These are phyloP conservation scores for Pseudococcus longispinus DNA, from an alignment of 2,888 invertebrate species.

Conservation along the genomic window DNA sequence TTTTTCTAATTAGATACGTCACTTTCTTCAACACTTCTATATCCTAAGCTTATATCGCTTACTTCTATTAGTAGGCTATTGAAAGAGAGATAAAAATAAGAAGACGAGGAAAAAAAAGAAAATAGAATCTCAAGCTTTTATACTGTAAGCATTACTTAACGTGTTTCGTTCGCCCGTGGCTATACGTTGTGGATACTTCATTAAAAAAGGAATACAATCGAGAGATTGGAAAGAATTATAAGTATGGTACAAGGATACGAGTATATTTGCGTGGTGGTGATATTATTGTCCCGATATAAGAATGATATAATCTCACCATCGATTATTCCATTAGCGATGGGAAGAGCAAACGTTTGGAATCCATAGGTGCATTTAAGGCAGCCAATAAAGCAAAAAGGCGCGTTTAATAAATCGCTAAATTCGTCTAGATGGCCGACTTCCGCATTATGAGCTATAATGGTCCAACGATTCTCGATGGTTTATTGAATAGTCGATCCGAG, in stretches of 20 bases:
- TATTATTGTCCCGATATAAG: not conserved
- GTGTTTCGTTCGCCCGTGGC: not conserved
- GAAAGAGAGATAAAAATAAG: not conserved
- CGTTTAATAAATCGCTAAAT: not conserved
- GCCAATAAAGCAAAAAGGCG: not conserved
- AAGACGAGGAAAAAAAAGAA: not conserved
- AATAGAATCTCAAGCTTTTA: not conserved
- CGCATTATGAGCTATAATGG: not conserved
- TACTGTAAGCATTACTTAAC: not conserved
- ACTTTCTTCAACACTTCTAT: not conserved
- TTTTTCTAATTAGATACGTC: conserved; percentile 16
- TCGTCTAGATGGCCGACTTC: not conserved
- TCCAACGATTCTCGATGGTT: not conserved
- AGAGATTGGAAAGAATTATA: not conserved
- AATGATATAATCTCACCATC: not conserved
- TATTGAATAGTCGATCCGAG: not conserved
- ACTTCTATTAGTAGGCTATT: not conserved
- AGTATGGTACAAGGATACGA: not conserved
- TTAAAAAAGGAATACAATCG: conserved; percentile 5
- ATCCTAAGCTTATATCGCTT: not conserved
- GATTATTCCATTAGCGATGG: not conserved
- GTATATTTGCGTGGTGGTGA: not conserved
- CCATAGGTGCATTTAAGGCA: not conserved
- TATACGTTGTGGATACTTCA: not conserved
- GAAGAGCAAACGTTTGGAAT: not conserved